phyloP scores from a whole-genome alignment of 1,140 invertebrate genomes.

The Homarus americanus region DNA sequence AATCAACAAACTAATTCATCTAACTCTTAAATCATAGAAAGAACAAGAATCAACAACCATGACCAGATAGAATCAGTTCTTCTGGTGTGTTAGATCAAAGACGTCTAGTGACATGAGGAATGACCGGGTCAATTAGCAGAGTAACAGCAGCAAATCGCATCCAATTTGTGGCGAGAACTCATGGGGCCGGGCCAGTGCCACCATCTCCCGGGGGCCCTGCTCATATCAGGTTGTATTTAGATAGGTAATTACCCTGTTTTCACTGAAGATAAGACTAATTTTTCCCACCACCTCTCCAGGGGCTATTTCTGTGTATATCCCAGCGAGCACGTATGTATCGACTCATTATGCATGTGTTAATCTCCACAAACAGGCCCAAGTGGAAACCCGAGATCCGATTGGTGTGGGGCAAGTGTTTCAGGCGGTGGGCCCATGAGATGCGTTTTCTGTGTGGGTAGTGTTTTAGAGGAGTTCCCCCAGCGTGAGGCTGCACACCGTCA shows the following conservation, averaged over 20 bases:
- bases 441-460: background rate
- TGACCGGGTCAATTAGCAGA: conserved; percentile 25
- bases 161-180: conserved; percentile 16
- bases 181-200: background rate
- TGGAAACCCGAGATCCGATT: conserved; percentile 17
- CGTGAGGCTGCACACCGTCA: background rate
- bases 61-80: background rate
- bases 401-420: background rate
- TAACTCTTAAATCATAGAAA: background rate
- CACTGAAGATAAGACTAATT: conserved; percentile 32
- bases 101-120: background rate
- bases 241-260: conserved; percentile 50
- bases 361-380: background rate
- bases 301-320: background rate
- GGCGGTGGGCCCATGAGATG: background rate
- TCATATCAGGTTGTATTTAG: conserved; percentile 50
- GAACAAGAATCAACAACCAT: background rate
- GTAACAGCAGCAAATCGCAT: conserved; percentile 36
- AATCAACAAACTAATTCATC: background rate
- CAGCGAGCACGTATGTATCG: background rate
- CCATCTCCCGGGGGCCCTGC: background rate
- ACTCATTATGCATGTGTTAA: background rate
- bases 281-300: conserved; percentile 1
- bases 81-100: background rate
- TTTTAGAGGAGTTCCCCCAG: background rate